Evolutionary conservation across 2,797 vertebrate genomes (phyloP).

Genomic region (Leucoraja ocellata): DNA sequence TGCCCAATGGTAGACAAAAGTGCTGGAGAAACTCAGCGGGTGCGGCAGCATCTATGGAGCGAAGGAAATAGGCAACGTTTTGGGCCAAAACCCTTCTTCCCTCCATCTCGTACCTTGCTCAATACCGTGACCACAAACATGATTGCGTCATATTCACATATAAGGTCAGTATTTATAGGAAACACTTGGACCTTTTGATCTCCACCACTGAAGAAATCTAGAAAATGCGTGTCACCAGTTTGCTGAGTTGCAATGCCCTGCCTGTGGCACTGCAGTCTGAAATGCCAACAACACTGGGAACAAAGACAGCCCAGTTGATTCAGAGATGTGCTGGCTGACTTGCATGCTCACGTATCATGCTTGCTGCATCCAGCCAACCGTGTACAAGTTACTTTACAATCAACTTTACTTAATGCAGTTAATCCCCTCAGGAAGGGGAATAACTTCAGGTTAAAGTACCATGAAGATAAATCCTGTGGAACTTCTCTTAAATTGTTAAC

Average conservation of each 20-base stretch:
- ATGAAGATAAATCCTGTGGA: conserved; percentile 12
- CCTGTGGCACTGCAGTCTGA: not conserved
- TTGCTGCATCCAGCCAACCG: not conserved
- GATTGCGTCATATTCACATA: too few species aligned
- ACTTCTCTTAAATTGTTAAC: not conserved
- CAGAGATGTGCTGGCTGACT: not conserved
- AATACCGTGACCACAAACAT: too few species aligned
- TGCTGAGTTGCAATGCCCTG: not conserved
- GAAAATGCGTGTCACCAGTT: not conserved
- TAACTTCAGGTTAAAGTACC: conserved; percentile 20
- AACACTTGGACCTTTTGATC: too few species aligned
- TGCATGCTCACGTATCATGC: not conserved
- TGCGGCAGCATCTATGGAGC: too few species aligned
- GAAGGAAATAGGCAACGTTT: too few species aligned
- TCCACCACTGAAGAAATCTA: not conserved
- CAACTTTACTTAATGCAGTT: not conserved
- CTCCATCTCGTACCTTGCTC: too few species aligned
- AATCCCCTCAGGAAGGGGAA: conserved; percentile 16
- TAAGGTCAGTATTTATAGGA: too few species aligned
- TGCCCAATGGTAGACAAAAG: too few species aligned
- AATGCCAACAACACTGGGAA: not conserved
- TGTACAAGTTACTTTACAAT: conserved; percentile 21
- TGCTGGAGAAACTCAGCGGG: too few species aligned
- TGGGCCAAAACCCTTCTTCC: too few species aligned
- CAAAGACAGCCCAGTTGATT: not conserved